Conservation (phyloP, 1,140 invertebrate genomes). For the Drosophila miranda region DNA sequence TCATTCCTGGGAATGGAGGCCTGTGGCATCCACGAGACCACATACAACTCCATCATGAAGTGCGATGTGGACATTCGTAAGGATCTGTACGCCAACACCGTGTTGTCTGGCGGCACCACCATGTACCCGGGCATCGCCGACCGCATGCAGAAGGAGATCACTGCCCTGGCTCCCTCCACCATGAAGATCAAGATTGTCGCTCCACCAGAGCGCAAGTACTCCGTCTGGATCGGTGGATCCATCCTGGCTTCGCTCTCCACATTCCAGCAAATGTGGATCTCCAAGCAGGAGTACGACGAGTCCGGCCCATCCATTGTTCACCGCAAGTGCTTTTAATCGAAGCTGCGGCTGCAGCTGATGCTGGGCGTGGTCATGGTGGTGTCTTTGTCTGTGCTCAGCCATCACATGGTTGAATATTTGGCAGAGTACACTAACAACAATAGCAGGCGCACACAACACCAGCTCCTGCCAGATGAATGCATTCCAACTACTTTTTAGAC, state of each 20-base stretch:
- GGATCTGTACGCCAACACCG: conserved; percentile 95
- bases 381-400: conserved; percentile 84
- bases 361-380: conserved; percentile 83
- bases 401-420: conserved; percentile 19
- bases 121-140: conserved; percentile 92
- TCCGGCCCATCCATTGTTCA: conserved; percentile 96
- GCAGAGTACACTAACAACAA: conserved; percentile 34
- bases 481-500: conserved; percentile 36
- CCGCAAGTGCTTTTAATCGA: conserved; percentile 94
- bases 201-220: conserved; percentile 95
- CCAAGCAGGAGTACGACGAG: conserved; percentile 97
- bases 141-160: conserved; percentile 95
- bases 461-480: conserved; percentile 24
- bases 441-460: conserved; percentile 8
- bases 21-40: conserved; percentile 94
- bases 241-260: conserved; percentile 93
- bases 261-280: conserved; percentile 98
- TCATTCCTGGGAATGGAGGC: conserved; percentile 95
- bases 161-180: conserved; percentile 91
- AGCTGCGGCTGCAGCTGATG: conserved; percentile 7
- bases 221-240: conserved; percentile 94
- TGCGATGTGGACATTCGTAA: conserved; percentile 95
- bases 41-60: conserved; percentile 97
- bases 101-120: conserved; percentile 91
- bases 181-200: conserved; percentile 98